Evolutionary conservation across 2,888 invertebrate species (phyloP), one percentile per base, ranked within the genome.

Genomic region (Coelinius sp.): DNA sequence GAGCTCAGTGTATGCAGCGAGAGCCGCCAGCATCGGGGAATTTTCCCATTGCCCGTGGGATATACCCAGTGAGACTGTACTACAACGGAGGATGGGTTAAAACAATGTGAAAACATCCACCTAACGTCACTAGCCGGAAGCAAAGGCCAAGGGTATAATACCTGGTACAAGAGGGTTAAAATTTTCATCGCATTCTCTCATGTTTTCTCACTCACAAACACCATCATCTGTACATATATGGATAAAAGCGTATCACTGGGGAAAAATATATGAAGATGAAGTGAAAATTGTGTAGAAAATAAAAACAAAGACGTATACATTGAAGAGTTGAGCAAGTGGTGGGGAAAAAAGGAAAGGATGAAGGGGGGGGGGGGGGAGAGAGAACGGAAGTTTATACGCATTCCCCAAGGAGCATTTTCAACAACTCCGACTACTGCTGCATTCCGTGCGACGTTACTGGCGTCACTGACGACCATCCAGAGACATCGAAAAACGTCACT

Each of bases 381-480:
- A 59, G 31, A 12, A 35, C 12, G 31, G 59, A 49, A 70, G 70
- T 72, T 70, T 68, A 70, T 72, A 76, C 68, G 68, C 65, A 76
- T 73, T 76, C 74, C 76, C 70, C 25, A 27, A 52, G 70, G 73
- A 52, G 70, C 52, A 70, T 62, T 71, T 67, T 67, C 70, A 41
- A 73, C 66, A 8, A 41, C 41, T 56, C 38, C 41, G 59, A 62
- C 53, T 27, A 35, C 68, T 67, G 52, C 59, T 72, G 71, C 71
- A 70, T 72, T 73, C 66, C 66, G 66, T 64, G 52, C 72, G 52
- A 71, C 62, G 67, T 31, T 53, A 44, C 22, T 46, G 65, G 31
- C 68, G 62, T 49, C 68, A 64, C 72, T 71, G 74, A 71, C 63
- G 69, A 24, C 68, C 35, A 64, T 17, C 35, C 24, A 65, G 66